phyloP scores from a whole-genome alignment of 2,797 vertebrate genomes.

The Sciurus vulgaris region DNA sequence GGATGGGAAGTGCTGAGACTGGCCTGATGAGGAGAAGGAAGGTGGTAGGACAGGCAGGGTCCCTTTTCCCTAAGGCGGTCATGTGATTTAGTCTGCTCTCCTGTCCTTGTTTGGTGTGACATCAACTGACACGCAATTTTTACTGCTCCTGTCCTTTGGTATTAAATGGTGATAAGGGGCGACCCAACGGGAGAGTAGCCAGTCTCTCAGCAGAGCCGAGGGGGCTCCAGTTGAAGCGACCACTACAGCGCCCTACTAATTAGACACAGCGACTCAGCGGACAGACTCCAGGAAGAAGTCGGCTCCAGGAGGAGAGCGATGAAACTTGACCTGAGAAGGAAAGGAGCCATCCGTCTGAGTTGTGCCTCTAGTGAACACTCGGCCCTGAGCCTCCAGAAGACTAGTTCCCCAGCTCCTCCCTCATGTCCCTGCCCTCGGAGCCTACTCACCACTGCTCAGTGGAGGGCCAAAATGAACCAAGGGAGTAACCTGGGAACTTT shows the following conservation, averaged over 20 bases:
- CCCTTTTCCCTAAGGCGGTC: neutral
- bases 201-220: neutral
- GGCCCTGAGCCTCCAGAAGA: neutral
- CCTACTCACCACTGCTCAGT: neutral
- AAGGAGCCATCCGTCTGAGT: too few relatives aligned
- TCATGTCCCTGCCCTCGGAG: neutral
- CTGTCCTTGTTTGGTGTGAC: neutral
- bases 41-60: rapidly evolving
- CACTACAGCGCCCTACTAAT: too few relatives aligned
- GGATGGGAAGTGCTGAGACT: neutral
- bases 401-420: neutral
- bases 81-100: too few relatives aligned
- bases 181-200: neutral
- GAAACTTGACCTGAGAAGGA: neutral
- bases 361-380: neutral
- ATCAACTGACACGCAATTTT: neutral
- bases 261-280: neutral
- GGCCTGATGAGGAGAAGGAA: neutral
- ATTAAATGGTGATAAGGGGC: neutral
- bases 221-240: too few relatives aligned
- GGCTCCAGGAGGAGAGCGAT: neutral
- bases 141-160: neutral
- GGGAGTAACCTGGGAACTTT: too few relatives aligned
- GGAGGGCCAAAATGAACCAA: neutral
- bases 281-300: neutral